phyloP scores from a whole-genome alignment of 35 echinoderm and acorn worm species.

The Amphiura filiformis region DNA sequence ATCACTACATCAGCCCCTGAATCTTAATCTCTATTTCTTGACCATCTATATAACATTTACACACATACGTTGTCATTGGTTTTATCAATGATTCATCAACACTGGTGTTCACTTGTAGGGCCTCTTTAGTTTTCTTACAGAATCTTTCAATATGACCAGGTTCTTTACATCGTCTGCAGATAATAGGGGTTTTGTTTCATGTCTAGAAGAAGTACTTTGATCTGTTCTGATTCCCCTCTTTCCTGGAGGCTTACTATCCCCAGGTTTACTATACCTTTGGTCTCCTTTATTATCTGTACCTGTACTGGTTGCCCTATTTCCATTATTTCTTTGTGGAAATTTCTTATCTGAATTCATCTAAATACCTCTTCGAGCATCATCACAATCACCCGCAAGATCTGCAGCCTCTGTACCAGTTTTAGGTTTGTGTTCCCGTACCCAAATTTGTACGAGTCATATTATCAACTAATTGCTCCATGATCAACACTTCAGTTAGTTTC shows the following conservation, averaged over 20 bases:
- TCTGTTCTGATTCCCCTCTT: neutral
- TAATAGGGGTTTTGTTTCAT: neutral
- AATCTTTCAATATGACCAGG: neutral
- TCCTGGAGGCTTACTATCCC: too few relatives aligned
- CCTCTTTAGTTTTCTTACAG: neutral
- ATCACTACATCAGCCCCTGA: neutral
- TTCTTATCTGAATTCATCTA: neutral
- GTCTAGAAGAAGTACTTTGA: neutral
- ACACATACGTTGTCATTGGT: neutral
- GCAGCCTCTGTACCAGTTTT: neutral
- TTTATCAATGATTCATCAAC: neutral
- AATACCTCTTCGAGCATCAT: neutral
- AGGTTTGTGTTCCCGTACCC: neutral
- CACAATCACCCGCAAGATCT: neutral
- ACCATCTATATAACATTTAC: neutral
- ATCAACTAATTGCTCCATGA: constrained; percentile 5
- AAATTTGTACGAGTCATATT: neutral
- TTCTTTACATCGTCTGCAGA: neutral
- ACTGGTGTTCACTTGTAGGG: neutral
- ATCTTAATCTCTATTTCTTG: neutral
- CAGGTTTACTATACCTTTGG: neutral
- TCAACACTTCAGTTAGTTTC: neutral
- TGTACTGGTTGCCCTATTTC: neutral
- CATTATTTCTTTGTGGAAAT: neutral
- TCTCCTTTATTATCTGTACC: neutral